A percentile compares a stretch with the other conserved stretches of the same genome.
phyloP scores from a whole-genome alignment of 1,140 invertebrate species.

The Pygmarrhopalites habei region DNA sequence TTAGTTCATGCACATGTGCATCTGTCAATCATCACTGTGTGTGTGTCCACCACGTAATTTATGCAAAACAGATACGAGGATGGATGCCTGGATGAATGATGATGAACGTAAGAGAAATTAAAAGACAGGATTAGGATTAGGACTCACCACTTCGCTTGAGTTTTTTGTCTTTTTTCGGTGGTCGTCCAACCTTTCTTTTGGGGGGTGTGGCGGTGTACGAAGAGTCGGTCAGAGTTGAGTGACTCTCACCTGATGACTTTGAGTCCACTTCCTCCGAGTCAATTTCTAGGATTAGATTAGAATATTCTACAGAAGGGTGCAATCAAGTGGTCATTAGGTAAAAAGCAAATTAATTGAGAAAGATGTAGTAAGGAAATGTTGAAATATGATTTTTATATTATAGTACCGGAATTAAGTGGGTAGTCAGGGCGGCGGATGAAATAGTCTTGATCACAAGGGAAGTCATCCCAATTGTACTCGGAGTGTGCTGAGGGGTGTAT shows the following conservation, averaged over 20 bases:
- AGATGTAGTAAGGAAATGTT: conserved; percentile 20
- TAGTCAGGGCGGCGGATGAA: conserved; percentile 29
- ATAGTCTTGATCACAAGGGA: conserved; percentile 20
- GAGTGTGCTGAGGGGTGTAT: conserved; percentile 15
- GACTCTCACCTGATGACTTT: conserved; percentile 34
- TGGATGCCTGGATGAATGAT: too few species aligned
- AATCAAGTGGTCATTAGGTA: not conserved
- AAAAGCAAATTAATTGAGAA: not conserved
- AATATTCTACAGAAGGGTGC: not conserved
- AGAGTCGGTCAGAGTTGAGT: conserved; percentile 17
- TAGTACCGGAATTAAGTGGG: conserved; percentile 21
- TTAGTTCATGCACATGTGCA: too few species aligned
- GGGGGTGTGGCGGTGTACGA: conserved; percentile 20
- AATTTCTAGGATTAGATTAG: conserved; percentile 14
- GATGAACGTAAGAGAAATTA: too few species aligned
- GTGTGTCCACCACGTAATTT: too few species aligned
- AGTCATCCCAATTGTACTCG: conserved; percentile 34
- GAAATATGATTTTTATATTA: conserved; percentile 13
- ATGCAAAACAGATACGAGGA: too few species aligned
- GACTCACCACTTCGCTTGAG: conserved; percentile 36
- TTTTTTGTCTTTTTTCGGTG: conserved; percentile 39
- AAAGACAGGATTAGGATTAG: too few species aligned
- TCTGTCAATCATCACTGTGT: too few species aligned
- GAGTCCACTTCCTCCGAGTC: conserved; percentile 34
- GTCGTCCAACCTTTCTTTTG: conserved; percentile 38